Evolutionary conservation across 2,888 invertebrate genomes (phyloP).

Genomic region (Acrocyrtus sp.): DNA sequence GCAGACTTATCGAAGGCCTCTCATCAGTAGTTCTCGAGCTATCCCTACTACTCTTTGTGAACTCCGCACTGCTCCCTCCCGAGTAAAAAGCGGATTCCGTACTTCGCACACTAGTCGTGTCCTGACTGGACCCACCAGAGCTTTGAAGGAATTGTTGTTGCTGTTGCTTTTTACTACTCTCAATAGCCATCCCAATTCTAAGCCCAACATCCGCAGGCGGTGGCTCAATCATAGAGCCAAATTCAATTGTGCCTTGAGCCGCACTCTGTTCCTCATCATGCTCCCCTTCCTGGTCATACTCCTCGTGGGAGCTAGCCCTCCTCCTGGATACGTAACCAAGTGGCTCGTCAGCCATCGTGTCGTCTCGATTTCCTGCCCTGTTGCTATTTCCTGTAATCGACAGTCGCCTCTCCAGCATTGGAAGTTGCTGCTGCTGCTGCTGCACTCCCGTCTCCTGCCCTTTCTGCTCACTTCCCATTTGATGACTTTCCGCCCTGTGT

Average conservation of each 20-base stretch:
- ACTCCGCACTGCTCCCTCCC: slow-evolving; percentile 56
- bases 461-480: slow-evolving; percentile 29
- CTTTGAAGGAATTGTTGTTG: slow-evolving; percentile 48
- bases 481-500: slow-evolving; percentile 42
- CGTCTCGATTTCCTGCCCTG: slow-evolving; percentile 56
- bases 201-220: slow-evolving; percentile 57
- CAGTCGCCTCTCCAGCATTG: slow-evolving; percentile 57
- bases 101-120: slow-evolving; percentile 60
- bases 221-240: slow-evolving; percentile 63
- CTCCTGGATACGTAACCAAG: slow-evolving; percentile 63
- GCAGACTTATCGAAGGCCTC: slow-evolving; percentile 59
- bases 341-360: slow-evolving; percentile 63
- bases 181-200: slow-evolving; percentile 55
- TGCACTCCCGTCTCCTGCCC: slow-evolving; percentile 52
- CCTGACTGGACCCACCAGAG: slow-evolving; percentile 51
- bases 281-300: slow-evolving; percentile 53
- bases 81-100: slow-evolving; percentile 64
- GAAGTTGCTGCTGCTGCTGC: slow-evolving; percentile 35
- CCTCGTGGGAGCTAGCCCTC: slow-evolving; percentile 60
- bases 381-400: slow-evolving; percentile 57
- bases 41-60: slow-evolving; percentile 46
- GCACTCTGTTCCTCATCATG: slow-evolving; percentile 29
- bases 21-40: slow-evolving; percentile 58
- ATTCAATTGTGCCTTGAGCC: slow-evolving; percentile 54
- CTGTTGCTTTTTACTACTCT: slow-evolving; percentile 54